A percentile compares a stretch with the other conserved stretches of the same genome.
Conservation (phyloP, 2,797 vertebrate genomes). For the Pseudomugil gertrudae region DNA sequence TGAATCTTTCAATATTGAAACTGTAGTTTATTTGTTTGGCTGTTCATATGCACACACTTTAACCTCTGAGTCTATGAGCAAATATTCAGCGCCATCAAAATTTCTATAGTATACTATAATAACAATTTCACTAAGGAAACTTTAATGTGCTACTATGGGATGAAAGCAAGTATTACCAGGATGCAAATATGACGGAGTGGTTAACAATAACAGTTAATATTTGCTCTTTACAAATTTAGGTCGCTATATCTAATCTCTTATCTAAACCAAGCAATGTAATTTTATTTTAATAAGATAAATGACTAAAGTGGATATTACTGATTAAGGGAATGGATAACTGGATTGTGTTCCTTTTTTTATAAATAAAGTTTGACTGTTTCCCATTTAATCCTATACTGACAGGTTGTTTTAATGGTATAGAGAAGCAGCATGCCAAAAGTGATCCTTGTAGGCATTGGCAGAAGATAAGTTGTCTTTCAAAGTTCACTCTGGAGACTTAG, state of each 20-base stretch:
- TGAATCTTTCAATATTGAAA: conserved; percentile 73
- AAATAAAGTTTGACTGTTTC: too few relatives aligned
- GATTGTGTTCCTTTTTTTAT: too few relatives aligned
- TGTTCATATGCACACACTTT: conserved; percentile 52
- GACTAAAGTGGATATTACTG: not conserved
- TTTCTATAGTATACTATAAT: conserved; percentile 18
- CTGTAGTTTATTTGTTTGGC: conserved; percentile 71
- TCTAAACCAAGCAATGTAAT: too few relatives aligned
- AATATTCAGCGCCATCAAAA: conserved; percentile 24
- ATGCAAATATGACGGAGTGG: too few relatives aligned
- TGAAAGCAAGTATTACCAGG: not conserved
- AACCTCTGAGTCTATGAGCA: conserved; percentile 46
- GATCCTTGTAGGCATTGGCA: too few relatives aligned
- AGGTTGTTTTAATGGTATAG: too few relatives aligned
- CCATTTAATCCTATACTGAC: too few relatives aligned
- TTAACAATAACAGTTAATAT: not conserved
- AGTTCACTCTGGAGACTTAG: too few relatives aligned
- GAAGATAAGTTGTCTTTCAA: too few relatives aligned
- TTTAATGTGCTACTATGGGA: not conserved
- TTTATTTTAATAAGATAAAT: too few relatives aligned
- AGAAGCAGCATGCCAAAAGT: too few relatives aligned
- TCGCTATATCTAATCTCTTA: not conserved
- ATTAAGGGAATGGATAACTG: too few relatives aligned
- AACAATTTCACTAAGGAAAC: conserved; percentile 4
- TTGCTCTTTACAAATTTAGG: not conserved